A percentile compares a stretch with the other conserved stretches of the same genome.
Conservation (phyloP, 2,113 vertebrate genomes). For the Tragelaphus imberbis region DNA sequence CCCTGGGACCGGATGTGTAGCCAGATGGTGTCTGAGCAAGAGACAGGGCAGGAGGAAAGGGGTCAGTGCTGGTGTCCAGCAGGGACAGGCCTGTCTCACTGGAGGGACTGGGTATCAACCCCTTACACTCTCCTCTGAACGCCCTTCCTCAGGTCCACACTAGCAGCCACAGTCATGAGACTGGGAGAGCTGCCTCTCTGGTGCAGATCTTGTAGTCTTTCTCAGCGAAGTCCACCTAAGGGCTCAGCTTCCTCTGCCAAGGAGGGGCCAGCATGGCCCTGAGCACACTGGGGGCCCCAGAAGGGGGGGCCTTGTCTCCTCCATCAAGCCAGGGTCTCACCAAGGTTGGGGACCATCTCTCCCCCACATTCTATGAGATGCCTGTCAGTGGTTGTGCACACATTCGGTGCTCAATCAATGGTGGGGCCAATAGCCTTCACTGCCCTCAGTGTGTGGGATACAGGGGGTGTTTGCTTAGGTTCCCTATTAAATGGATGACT, state of each 20-base stretch:
- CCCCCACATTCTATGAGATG: neutral
- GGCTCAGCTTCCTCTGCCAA: neutral
- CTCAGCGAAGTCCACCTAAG: neutral
- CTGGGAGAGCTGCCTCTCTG: neutral
- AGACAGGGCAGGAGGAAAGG: neutral
- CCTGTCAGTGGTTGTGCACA: neutral
- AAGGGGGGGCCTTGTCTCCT: neutral
- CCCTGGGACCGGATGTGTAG: conserved; percentile 89
- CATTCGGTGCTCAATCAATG: neutral
- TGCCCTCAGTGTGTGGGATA: neutral
- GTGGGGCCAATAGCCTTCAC: neutral
- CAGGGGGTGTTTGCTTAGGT: neutral
- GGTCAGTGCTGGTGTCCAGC: neutral
- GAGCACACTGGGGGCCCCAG: neutral
- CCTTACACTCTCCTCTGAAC: neutral
- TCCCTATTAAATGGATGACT: neutral
- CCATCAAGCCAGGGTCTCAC: neutral
- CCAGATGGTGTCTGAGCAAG: conserved; percentile 85
- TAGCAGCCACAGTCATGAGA: neutral
- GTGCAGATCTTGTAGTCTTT: neutral
- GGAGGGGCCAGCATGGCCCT: neutral
- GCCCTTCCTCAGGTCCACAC: neutral
- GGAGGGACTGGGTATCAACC: neutral
- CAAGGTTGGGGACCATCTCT: neutral
- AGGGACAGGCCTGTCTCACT: neutral